phyloP scores from a whole-genome alignment of 1,140 invertebrate genomes.

The Leptinotarsa texana region DNA sequence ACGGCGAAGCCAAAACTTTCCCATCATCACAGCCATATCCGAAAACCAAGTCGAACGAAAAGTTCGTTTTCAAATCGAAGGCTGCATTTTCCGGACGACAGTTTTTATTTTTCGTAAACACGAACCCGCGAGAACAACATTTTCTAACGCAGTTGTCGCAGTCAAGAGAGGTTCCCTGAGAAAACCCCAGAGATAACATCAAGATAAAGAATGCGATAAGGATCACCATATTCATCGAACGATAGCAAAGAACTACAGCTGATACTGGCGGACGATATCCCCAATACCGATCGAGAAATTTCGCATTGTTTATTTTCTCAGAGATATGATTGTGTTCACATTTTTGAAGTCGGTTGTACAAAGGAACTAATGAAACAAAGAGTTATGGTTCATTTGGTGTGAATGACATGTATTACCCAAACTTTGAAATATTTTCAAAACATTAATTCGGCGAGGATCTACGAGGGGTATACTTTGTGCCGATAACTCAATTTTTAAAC shows the following conservation, averaged over 20 bases:
- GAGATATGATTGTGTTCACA: conserved; percentile 8
- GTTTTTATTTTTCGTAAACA: neutral
- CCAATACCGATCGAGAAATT: conserved; percentile 16
- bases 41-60: neutral
- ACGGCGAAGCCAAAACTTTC: neutral
- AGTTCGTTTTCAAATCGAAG: neutral
- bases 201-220: neutral
- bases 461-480: neutral
- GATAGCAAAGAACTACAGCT: neutral
- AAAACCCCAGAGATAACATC: neutral
- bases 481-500: too few species aligned
- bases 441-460: neutral
- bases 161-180: neutral
- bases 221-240: conserved; percentile 5
- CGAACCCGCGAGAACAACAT: neutral
- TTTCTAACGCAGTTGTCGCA: neutral
- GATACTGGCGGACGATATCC: neutral
- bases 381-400: neutral
- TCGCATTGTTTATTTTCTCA: conserved; percentile 21
- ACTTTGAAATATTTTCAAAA: conserved; percentile 7
- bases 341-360: conserved; percentile 7
- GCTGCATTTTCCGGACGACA: neutral
- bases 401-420: neutral
- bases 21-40: neutral
- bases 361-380: neutral